Evolutionary conservation across 2,888 invertebrate genomes (phyloP).

Genomic region (Phalera bucephala): DNA sequence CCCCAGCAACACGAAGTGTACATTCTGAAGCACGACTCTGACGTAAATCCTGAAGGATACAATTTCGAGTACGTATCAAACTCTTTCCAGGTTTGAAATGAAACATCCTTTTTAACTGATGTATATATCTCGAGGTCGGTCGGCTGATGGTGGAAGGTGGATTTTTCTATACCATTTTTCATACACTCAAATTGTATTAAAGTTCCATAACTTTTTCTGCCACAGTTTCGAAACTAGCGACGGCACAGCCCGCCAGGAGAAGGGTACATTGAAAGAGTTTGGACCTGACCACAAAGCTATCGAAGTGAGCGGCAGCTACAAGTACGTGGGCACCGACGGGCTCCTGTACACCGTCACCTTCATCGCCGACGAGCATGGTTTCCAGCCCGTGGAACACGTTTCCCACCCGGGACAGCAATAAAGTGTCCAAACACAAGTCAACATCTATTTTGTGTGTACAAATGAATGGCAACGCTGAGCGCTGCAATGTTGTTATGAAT

Average conservation of each 20-base stretch:
- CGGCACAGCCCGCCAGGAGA: conserved; percentile 59
- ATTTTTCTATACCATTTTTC: too few relatives aligned
- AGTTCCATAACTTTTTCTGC: not conserved
- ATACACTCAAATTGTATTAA: not conserved
- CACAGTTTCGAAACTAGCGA: conserved; percentile 22
- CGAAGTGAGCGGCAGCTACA: conserved; percentile 65
- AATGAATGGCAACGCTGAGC: not conserved
- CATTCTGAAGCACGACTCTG: conserved; percentile 61
- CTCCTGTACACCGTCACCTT: conserved; percentile 67
- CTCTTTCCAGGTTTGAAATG: too few relatives aligned
- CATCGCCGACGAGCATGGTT: conserved; percentile 78
- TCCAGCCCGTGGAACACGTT: conserved; percentile 53
- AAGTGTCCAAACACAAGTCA: not conserved
- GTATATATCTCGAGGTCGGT: too few relatives aligned
- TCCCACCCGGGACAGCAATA: conserved; percentile 27
- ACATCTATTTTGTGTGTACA: not conserved
- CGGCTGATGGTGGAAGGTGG: too few relatives aligned
- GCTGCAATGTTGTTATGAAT: not conserved
- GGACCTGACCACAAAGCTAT: conserved; percentile 60
- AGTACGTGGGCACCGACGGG: conserved; percentile 68
- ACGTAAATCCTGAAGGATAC: conserved; percentile 61
- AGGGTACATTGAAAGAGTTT: conserved; percentile 63
- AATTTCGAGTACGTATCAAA: conserved; percentile 47
- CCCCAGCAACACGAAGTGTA: conserved; percentile 46
- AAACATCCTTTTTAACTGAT: too few relatives aligned